phyloP scores from a whole-genome alignment of 1,140 invertebrate genomes.

The Parasteatoda tepidariorum region DNA sequence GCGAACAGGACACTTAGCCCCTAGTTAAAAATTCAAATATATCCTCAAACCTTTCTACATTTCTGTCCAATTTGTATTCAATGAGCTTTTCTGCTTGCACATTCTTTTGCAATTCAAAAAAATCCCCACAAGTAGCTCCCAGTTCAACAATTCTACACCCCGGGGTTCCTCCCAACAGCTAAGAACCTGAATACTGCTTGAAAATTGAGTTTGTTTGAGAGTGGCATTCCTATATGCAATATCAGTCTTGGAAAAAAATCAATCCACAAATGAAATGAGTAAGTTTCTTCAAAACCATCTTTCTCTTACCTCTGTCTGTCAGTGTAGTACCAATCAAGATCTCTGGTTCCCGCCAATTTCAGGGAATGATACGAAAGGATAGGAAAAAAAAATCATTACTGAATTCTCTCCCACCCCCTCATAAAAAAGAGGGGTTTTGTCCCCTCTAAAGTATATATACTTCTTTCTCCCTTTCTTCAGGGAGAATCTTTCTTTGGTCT shows the following conservation, averaged over 20 bases:
- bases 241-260: not conserved
- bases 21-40: no score
- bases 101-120: no score
- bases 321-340: conserved; percentile 28
- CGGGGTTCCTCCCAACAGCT: no score
- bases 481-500: not conserved
- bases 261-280: not conserved
- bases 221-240: no score
- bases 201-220: no score
- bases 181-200: no score
- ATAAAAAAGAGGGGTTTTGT: conserved; percentile 8
- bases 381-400: not conserved
- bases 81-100: no score
- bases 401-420: not conserved
- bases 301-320: not conserved
- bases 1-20: no score
- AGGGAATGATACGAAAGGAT: conserved; percentile 3
- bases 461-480: conserved; percentile 9
- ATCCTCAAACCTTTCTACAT: no score
- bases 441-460: conserved; percentile 25
- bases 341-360: conserved; percentile 16
- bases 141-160: no score
- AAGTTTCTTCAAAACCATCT: not conserved
- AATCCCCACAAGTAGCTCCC: no score
- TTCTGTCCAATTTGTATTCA: no score